Evolutionary conservation across 2,888 invertebrate species (phyloP), one percentile per base, ranked within the genome.

Genomic region (Endomychus coccineus): DNA sequence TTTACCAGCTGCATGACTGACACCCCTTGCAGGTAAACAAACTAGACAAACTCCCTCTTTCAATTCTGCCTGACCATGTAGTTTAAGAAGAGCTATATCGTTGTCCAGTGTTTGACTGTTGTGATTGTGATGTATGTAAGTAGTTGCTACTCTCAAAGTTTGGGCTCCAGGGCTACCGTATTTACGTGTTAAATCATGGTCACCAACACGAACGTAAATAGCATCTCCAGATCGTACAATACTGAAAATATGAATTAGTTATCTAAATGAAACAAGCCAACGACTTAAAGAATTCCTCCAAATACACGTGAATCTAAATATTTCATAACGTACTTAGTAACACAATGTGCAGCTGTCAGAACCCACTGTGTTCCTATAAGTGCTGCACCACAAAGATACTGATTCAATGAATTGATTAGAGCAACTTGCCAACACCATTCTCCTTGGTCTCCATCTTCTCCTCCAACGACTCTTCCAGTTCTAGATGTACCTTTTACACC

Each of bases 361-460:
- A 89, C 90, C 92, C 92, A 92, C 62, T 91, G 90, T 1, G 89
- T 90, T 41, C 91, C 92, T 52, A 92, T 90, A 9, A 92, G 75
- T 2, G 91, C 91, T 11, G 90, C 92, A 4, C 92, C 92, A 61
- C 92, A 92, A 24, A 92, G 73, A 67, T 92, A 92, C 67, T 92
- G 92, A 69, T 92, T 92, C 39, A 89, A 71, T 1, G 89, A 87
- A 68, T 92, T 92, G 62, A 92, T 91, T 47, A 92, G 73, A 1
- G 92, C 92, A 46, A 87, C 88, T 69, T 90, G 90, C 91, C 91
- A 91, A 66, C 91, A 91, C 90, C 91, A 92, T 71, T 91, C 91
- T 27, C 88, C 90, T 39, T 89, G 83, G 51, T 82, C 83, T 2
- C 91, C 88, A 60, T 92, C 91, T 63, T 83, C 86, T 9, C 92